phyloP scores from a whole-genome alignment of 2,113 vertebrate genomes.

The Mesembrinibis cayennensis region DNA sequence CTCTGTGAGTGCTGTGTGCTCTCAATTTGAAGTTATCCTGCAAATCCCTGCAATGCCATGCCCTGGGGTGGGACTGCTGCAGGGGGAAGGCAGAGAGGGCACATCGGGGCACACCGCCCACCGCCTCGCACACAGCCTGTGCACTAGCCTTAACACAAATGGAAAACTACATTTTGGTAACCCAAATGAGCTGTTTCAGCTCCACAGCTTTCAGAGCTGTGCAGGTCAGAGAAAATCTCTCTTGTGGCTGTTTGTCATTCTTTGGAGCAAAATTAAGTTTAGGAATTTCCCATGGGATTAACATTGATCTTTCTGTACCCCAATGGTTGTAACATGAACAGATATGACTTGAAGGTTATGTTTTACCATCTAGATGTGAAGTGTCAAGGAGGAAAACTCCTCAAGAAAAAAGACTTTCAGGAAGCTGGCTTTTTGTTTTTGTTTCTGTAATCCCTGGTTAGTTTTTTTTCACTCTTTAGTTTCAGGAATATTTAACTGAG shows the following conservation, averaged over 20 bases:
- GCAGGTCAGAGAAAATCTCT: background rate
- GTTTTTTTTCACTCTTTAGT: background rate
- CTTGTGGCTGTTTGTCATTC: background rate
- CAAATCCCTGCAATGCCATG: accelerated
- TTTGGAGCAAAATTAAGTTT: background rate
- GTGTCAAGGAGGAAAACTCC: background rate
- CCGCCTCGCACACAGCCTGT: accelerated
- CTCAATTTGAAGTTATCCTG: background rate
- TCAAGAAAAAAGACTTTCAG: background rate
- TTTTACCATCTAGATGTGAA: background rate
- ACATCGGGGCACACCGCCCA: background rate
- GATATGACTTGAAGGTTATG: background rate
- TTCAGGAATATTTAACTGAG: background rate
- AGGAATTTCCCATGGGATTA: background rate
- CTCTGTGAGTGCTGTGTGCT: background rate
- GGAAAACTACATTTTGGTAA: accelerated
- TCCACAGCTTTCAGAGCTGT: background rate
- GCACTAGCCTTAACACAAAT: accelerated
- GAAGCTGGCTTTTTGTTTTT: background rate
- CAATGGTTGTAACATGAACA: accelerated
- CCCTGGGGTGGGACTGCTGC: background rate
- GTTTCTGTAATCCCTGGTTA: background rate
- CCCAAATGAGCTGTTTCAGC: background rate
- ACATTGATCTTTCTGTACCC: background rate
- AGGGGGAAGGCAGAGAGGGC: background rate